These are phyloP conservation scores for Sciurus niger DNA, from an alignment of 2,113 vertebrate genomes.

Conservation along the genomic window DNA sequence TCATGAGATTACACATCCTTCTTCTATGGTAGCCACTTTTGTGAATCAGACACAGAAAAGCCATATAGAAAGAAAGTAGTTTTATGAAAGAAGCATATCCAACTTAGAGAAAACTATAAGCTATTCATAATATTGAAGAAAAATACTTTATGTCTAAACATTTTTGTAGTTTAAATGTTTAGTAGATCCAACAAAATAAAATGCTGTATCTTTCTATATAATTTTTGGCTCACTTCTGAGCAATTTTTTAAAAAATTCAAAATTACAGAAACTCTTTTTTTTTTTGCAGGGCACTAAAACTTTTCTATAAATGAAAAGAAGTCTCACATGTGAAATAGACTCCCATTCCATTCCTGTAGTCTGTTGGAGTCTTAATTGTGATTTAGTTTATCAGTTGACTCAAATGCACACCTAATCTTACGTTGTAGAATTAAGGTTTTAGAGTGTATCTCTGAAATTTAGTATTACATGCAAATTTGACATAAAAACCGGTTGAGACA, in stretches of 20 bases:
- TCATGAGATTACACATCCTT: not conserved
- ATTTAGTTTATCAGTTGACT: not conserved
- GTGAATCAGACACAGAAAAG: not conserved
- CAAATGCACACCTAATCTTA: not conserved
- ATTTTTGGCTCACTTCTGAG: not conserved
- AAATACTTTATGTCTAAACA: not conserved
- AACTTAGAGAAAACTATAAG: slow-evolving; percentile 44
- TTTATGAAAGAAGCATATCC: not conserved
- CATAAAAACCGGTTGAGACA: slow-evolving; percentile 33
- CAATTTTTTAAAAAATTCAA: not conserved
- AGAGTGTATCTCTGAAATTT: not conserved
- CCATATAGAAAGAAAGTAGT: not conserved
- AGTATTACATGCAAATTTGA: not conserved
- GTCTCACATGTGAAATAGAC: not conserved
- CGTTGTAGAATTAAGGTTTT: not conserved
- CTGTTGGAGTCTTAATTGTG: not conserved
- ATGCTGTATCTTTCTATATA: not conserved
- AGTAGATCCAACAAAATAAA: not conserved
- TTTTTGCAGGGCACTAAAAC: too few relatives aligned
- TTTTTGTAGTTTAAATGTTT: not conserved
- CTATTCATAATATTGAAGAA: not conserved
- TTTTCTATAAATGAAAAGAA: slow-evolving; percentile 13
- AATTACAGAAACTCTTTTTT: too few relatives aligned
- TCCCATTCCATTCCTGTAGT: not conserved
- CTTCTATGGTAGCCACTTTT: not conserved